Percentiles rank a stretch among this genome's conserved stretches.
Conservation (phyloP, 2,888 invertebrate species). For the Rapana venosa region DNA sequence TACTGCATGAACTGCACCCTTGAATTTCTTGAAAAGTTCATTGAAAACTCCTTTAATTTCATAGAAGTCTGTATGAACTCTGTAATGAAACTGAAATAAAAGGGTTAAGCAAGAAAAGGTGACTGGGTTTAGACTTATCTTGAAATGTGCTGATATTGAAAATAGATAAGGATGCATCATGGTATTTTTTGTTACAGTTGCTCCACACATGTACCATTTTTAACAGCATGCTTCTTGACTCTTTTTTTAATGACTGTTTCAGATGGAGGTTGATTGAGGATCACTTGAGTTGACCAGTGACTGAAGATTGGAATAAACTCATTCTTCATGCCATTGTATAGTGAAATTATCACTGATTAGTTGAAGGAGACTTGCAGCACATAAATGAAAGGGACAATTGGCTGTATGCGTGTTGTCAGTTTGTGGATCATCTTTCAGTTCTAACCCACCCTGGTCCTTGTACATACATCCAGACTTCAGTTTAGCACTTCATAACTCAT, state of each 20-base stretch:
- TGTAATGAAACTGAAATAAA: no score
- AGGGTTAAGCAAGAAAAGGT: no score
- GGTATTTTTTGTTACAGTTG: no score
- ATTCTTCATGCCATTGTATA: not conserved
- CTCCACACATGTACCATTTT: no score
- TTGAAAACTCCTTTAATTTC: no score
- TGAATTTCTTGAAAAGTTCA: no score
- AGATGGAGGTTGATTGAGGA: slow-evolving; percentile 28
- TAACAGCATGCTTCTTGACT: no score
- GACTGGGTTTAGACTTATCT: no score
- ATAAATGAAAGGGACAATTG: not conserved
- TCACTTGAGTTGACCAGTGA: not conserved
- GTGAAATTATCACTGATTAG: not conserved
- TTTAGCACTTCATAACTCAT: slow-evolving; percentile 24
- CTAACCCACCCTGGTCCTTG: not conserved
- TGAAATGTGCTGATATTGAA: no score
- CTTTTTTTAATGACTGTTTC: slow-evolving; percentile 6
- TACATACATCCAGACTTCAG: not conserved
- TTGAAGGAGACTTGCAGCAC: not conserved
- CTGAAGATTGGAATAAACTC: not conserved
- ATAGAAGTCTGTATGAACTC: no score
- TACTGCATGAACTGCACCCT: no score
- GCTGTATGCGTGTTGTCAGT: not conserved
- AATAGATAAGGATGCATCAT: no score
- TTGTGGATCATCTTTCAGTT: not conserved